Conservation (phyloP, 2,888 invertebrate species). For the Mesorhabditis spiculigera region DNA sequence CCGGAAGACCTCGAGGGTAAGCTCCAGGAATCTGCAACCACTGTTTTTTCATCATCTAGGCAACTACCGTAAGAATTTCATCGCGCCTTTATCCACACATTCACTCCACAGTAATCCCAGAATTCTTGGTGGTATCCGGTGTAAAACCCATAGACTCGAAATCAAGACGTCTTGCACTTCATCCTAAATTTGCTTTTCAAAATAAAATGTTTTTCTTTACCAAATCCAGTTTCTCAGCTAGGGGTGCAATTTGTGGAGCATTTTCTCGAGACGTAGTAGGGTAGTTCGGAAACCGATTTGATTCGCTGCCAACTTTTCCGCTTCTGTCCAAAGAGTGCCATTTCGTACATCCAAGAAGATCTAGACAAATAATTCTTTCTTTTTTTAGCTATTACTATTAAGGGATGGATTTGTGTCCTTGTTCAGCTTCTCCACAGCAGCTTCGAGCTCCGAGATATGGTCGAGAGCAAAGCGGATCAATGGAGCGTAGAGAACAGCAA, state of each 20-base stretch:
- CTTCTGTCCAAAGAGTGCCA: conserved; percentile 9
- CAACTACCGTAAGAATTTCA: conserved; percentile 21
- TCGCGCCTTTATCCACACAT: conserved; percentile 29
- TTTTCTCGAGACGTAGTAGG: conserved; percentile 8
- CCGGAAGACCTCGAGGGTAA: conserved; percentile 48
- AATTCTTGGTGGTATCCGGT: conserved; percentile 75
- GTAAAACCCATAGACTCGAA: conserved; percentile 75
- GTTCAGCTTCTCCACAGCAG: conserved; percentile 15
- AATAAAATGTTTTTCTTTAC: conserved; percentile 10
- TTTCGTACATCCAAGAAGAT: background rate
- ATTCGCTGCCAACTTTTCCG: background rate
- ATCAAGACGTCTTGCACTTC: conserved; percentile 62
- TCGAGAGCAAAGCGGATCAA: conserved; percentile 84
- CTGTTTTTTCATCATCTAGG: too few relatives aligned
- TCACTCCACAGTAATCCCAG: conserved; percentile 34
- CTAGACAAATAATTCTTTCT: too few relatives aligned
- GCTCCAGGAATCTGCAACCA: conserved; percentile 33
- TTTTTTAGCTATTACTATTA: too few relatives aligned
- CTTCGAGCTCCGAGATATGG: conserved; percentile 73
- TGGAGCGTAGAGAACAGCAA: conserved; percentile 85
- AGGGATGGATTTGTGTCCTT: background rate
- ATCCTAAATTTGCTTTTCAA: conserved; percentile 21
- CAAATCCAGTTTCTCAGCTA: conserved; percentile 51
- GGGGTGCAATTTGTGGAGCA: conserved; percentile 21
- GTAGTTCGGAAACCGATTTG: background rate